Conservation (phyloP, 1,140 invertebrate species). For the Drosophila micromelanica region DNA sequence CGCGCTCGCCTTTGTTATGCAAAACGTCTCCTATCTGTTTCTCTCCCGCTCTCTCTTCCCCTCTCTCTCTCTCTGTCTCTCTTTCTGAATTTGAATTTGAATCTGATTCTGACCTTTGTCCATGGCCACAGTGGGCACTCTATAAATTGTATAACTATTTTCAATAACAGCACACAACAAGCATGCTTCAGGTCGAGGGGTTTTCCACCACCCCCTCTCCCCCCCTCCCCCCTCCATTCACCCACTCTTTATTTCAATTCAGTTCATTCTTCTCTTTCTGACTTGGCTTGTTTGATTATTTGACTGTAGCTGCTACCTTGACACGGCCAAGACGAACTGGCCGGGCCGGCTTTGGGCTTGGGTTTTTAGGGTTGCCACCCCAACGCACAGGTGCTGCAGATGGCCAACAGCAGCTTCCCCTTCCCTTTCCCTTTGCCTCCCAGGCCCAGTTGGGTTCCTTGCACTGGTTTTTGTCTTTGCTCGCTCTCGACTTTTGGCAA, state of each 20-base stretch:
- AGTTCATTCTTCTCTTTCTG: not conserved
- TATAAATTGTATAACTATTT: conserved; percentile 82
- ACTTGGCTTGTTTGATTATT: not conserved
- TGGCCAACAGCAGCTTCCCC: not conserved
- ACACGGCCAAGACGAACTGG: conserved; percentile 4
- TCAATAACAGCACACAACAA: conserved; percentile 72
- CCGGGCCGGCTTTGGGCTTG: not conserved
- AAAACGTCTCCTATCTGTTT: conserved; percentile 30
- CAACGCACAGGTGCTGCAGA: conserved; percentile 3
- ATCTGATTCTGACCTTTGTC: conserved; percentile 40
- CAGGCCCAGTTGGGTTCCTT: conserved; percentile 1
- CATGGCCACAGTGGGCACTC: conserved; percentile 40
- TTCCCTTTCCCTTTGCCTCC: too few species aligned
- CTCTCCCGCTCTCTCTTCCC: not conserved
- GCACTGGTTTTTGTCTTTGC: conserved; percentile 53
- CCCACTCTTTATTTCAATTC: not conserved
- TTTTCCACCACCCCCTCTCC: not conserved
- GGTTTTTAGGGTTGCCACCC: not conserved
- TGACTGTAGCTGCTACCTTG: not conserved
- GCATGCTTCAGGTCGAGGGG: conserved; percentile 46
- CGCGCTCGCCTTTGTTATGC: conserved; percentile 71
- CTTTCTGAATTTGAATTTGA: conserved; percentile 10
- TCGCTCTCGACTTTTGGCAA: conserved; percentile 67
- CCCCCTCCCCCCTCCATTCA: too few species aligned
- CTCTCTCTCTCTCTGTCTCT: not conserved